Conservation (phyloP, 2,113 vertebrate genomes). For the Trogon surrucura region DNA sequence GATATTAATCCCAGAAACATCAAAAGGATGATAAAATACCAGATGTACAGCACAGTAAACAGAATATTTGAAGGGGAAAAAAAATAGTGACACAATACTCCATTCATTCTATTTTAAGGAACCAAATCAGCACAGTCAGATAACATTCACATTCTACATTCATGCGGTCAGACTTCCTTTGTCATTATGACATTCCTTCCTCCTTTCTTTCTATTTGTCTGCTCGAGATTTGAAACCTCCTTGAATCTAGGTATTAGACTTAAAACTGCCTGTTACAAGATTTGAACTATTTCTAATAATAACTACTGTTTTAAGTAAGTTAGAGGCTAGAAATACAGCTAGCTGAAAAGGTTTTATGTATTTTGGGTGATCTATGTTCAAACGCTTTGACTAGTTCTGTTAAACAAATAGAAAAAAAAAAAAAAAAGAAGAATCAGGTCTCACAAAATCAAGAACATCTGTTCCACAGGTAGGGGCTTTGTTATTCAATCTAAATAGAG, state of each 20-base stretch:
- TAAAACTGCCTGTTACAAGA: not conserved
- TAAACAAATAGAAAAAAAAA: not conserved
- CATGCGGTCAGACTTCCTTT: not conserved
- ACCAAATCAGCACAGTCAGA: not conserved
- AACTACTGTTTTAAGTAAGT: not conserved
- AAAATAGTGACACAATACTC: not conserved
- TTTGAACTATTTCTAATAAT: not conserved
- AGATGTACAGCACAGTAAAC: not conserved
- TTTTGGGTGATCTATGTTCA: not conserved
- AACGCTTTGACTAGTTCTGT: not conserved
- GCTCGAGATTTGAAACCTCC: not conserved
- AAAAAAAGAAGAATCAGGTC: not conserved
- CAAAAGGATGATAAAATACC: not conserved
- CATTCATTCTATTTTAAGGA: conserved; percentile 4
- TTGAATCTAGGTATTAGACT: not conserved
- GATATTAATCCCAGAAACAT: not conserved
- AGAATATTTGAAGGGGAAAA: not conserved
- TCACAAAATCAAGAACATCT: not conserved
- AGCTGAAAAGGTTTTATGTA: not conserved
- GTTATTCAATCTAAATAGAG: not conserved
- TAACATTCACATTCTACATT: not conserved
- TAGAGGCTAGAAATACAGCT: not conserved
- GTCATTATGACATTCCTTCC: not conserved
- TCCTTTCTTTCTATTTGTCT: not conserved
- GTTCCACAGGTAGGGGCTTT: not conserved